Evolutionary conservation across 2,797 vertebrate genomes (phyloP).

Genomic region (Peromyscus aztecus): DNA sequence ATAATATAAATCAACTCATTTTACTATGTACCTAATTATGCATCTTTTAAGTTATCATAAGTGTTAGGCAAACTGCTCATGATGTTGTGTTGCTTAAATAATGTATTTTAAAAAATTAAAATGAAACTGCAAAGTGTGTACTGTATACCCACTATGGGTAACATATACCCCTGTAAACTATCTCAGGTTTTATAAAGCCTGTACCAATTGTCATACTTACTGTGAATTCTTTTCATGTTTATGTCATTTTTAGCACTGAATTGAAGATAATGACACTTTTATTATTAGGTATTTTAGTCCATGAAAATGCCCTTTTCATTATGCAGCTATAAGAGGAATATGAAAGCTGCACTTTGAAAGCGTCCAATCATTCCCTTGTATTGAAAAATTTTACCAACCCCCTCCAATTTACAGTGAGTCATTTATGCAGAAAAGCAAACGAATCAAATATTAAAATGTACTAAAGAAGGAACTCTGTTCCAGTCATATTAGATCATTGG

Average conservation of each 20-base stretch:
- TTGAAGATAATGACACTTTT: slow-evolving; percentile 50
- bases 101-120: neutral
- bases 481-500: neutral
- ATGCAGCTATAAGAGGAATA: neutral
- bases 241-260: slow-evolving; percentile 59
- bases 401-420: neutral
- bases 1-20: neutral
- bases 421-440: neutral
- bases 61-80: neutral
- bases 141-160: neutral
- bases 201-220: neutral
- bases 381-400: neutral
- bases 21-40: neutral
- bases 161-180: neutral
- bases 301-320: slow-evolving; percentile 34
- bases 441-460: neutral
- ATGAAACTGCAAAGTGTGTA: neutral
- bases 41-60: neutral
- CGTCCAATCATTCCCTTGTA: neutral
- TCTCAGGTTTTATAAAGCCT: slow-evolving; percentile 11
- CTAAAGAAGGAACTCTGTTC: neutral
- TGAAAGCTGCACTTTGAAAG: slow-evolving; percentile 41
- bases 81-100: neutral
- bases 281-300: slow-evolving; percentile 18
- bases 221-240: neutral